phyloP scores from a whole-genome alignment of 2,888 invertebrate species.

The Bursaphelenchus okinawaensis region DNA sequence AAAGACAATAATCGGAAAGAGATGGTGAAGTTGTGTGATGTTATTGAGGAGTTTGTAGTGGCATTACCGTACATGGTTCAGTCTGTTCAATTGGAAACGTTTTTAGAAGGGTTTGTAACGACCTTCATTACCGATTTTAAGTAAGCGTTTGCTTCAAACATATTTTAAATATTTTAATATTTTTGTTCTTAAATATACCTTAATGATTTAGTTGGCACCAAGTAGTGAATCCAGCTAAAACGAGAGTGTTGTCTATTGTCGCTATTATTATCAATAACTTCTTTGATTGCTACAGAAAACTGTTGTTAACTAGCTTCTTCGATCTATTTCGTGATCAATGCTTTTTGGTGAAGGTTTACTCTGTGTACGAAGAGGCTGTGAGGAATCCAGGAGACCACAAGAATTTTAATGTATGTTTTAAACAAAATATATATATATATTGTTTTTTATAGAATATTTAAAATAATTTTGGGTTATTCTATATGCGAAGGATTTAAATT shows the following conservation, averaged over 20 bases:
- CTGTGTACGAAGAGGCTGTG: not conserved
- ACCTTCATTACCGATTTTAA: not conserved
- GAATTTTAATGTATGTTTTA: not conserved
- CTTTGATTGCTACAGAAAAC: not conserved
- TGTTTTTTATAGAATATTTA: too few relatives aligned
- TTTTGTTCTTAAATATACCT: too few relatives aligned
- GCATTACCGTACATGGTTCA: not conserved
- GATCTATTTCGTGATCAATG: not conserved
- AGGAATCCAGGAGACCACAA: not conserved
- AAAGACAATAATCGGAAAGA: not conserved
- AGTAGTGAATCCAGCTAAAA: not conserved
- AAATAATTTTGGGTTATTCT: too few relatives aligned
- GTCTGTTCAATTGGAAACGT: not conserved
- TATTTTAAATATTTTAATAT: too few relatives aligned
- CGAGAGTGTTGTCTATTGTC: not conserved
- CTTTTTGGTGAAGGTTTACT: not conserved
- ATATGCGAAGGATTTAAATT: too few relatives aligned
- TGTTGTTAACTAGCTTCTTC: not conserved
- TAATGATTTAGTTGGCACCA: not conserved
- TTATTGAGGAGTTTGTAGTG: not conserved
- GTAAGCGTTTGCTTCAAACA: not conserved
- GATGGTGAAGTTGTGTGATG: not conserved
- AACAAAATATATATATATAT: too few relatives aligned
- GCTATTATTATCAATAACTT: not conserved
- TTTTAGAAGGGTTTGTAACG: not conserved